These are phyloP conservation scores for Nesoenas mayeri DNA, from an alignment of 2,113 vertebrate species.

Conservation along the genomic window DNA sequence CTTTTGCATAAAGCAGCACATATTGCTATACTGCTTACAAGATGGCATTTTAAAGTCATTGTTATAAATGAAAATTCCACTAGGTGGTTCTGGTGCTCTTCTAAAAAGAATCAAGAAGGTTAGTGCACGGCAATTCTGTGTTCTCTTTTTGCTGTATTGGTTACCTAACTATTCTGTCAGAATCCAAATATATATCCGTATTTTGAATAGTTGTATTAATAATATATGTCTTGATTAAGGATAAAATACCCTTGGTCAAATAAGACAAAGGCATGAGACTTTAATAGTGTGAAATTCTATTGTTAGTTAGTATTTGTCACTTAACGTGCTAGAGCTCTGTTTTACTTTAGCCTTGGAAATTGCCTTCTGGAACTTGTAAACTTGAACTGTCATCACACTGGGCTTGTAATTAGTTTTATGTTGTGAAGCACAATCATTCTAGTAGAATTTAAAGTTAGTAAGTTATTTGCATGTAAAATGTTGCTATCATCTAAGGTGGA, in stretches of 20 bases:
- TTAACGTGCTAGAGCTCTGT: not conserved
- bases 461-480: not conserved
- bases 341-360: not conserved
- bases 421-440: not conserved
- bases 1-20: not conserved
- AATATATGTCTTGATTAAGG: not conserved
- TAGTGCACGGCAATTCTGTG: not conserved
- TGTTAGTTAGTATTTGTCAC: not conserved
- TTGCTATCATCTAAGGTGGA: not conserved
- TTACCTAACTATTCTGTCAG: not conserved
- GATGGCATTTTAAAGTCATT: not conserved
- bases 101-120: not conserved
- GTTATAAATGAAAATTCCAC: constrained; percentile 73
- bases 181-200: not conserved
- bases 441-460: not conserved
- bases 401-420: not conserved
- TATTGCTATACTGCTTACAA: not conserved
- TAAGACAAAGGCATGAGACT: not conserved
- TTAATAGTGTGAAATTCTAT: not conserved
- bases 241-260: not conserved
- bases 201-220: not conserved
- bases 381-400: not conserved
- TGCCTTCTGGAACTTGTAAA: not conserved
- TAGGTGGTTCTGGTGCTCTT: constrained; percentile 78
- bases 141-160: not conserved